These are phyloP conservation scores for Lasioglossum leucozonium DNA, from an alignment of 2,888 invertebrate genomes.

Conservation along the genomic window DNA sequence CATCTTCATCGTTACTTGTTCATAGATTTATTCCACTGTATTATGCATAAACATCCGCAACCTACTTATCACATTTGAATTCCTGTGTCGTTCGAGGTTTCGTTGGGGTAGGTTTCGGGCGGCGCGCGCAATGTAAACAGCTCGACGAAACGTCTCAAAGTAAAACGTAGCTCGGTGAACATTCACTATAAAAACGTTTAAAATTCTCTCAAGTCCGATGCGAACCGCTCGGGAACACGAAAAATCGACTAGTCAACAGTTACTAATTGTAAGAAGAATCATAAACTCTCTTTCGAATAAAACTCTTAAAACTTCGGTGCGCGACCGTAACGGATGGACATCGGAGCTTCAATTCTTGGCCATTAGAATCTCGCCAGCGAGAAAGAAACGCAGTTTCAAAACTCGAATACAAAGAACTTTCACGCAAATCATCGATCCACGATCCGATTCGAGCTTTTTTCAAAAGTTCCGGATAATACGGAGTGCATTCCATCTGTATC, in stretches of 20 bases:
- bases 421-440: conserved; percentile 29
- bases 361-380: conserved; percentile 79
- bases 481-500: conserved; percentile 22
- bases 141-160: background rate
- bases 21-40: background rate
- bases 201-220: conserved; percentile 31
- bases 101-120: background rate
- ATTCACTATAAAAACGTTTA: conserved; percentile 26
- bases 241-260: conserved; percentile 27
- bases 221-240: conserved; percentile 38
- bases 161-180: background rate
- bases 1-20: background rate
- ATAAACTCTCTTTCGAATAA: conserved; percentile 46
- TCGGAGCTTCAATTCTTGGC: conserved; percentile 28
- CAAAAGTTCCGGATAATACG: conserved; percentile 11
- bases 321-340: conserved; percentile 48
- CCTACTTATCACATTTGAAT: background rate
- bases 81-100: background rate
- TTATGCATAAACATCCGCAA: background rate
- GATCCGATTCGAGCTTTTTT: conserved; percentile 16
- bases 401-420: conserved; percentile 44
- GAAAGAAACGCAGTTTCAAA: conserved; percentile 67
- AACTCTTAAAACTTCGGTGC: conserved; percentile 42
- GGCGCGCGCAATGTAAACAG: conserved; percentile 4
- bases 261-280: conserved; percentile 22